phyloP scores from a whole-genome alignment of 2,888 invertebrate species.

The Polydesmus complanatus region DNA sequence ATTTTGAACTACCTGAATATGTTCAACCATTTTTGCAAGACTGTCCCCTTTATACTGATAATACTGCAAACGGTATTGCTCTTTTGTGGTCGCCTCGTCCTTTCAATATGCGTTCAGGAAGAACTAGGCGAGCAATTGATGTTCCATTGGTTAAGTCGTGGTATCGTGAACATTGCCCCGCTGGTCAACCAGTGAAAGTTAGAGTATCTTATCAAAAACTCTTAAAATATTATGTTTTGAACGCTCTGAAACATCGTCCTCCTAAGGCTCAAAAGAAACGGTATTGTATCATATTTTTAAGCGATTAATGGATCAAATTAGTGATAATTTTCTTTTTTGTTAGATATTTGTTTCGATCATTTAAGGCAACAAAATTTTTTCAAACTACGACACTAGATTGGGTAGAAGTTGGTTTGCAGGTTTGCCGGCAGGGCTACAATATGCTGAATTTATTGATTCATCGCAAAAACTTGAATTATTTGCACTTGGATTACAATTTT shows the following conservation, averaged over 20 bases:
- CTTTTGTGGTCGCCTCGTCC: constrained; percentile 95
- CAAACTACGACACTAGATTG: constrained; percentile 98
- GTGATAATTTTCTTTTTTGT: constrained; percentile 1
- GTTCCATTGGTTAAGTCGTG: constrained; percentile 94
- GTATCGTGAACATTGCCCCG: constrained; percentile 57
- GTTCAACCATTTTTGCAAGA: constrained; percentile 87
- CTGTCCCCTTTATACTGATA: constrained; percentile 91
- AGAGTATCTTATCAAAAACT: constrained; percentile 98
- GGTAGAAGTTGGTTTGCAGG: constrained; percentile 96
- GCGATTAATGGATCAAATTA: background rate
- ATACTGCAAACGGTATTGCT: constrained; percentile 96
- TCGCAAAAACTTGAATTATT: constrained; percentile 96
- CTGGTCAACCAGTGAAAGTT: constrained; percentile 93
- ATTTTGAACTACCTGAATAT: constrained; percentile 78
- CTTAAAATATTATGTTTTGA: constrained; percentile 93
- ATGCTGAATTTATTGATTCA: constrained; percentile 98
- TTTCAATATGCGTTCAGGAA: constrained; percentile 89
- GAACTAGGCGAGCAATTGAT: constrained; percentile 85
- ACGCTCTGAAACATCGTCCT: constrained; percentile 90
- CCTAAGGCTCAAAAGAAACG: constrained; percentile 98
- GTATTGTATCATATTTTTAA: constrained; percentile 25
- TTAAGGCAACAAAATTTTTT: constrained; percentile 99
- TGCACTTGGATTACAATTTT: constrained; percentile 99
- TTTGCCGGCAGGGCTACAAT: constrained; percentile 97
- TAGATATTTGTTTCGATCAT: constrained; percentile 90